Evolutionary conservation across 2,797 vertebrate species (phyloP).

Genomic region (Podarcis siculus): DNA sequence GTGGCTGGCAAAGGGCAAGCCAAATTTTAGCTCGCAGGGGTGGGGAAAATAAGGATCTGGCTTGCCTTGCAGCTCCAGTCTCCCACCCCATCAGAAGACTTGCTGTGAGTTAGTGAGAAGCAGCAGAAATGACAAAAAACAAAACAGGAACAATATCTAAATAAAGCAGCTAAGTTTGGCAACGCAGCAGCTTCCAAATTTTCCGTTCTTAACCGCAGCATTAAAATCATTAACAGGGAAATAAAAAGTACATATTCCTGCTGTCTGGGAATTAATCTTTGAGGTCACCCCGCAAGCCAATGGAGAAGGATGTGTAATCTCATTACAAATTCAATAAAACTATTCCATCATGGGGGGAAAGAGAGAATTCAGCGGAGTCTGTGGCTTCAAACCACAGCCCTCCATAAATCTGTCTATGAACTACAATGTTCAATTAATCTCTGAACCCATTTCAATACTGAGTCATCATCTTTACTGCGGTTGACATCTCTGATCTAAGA

Average conservation of each 20-base stretch:
- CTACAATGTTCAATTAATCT: constrained; percentile 41
- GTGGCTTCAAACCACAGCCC: constrained; percentile 14
- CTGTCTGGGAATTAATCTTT: neutral
- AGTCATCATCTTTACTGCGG: constrained; percentile 27
- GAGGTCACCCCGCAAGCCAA: neutral
- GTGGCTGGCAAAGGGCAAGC: no score
- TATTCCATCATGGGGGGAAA: neutral
- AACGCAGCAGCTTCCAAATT: neutral
- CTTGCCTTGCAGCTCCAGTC: no score
- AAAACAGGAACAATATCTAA: neutral
- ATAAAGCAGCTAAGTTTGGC: neutral
- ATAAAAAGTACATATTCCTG: constrained; percentile 20
- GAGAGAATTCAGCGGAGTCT: neutral
- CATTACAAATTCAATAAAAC: constrained; percentile 23
- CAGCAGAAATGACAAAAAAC: neutral
- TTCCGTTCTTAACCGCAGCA: neutral
- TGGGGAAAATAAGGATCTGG: no score
- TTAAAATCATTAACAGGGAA: constrained; percentile 11
- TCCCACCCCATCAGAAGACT: no score
- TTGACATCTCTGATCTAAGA: constrained; percentile 37
- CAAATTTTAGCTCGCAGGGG: no score
- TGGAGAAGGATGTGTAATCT: constrained; percentile 9
- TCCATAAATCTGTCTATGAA: constrained; percentile 25
- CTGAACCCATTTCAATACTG: constrained; percentile 28
- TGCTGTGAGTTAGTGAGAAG: neutral